These are phyloP conservation scores for Dicentrarchus labrax DNA, from an alignment of 2,113 vertebrate species.

Conservation along the genomic window DNA sequence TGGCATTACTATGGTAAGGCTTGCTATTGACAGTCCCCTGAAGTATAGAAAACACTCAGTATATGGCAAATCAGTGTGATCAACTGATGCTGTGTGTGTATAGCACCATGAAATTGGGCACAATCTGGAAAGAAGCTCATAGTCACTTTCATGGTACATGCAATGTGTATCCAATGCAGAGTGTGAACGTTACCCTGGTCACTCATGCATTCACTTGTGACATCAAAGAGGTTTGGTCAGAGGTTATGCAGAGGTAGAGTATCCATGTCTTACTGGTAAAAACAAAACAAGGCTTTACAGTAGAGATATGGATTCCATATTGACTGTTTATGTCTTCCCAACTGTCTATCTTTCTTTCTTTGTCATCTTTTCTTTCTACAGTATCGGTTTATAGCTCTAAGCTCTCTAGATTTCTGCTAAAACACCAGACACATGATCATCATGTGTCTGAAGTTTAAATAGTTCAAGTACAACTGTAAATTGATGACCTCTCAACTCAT, in stretches of 20 bases:
- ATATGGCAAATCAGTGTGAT: slow-evolving; percentile 74
- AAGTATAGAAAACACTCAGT: slow-evolving; percentile 42
- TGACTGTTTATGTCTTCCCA: background rate
- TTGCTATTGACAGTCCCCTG: slow-evolving; percentile 19
- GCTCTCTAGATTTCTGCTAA: background rate
- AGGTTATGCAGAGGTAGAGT: slow-evolving; percentile 68
- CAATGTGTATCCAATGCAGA: slow-evolving; percentile 75
- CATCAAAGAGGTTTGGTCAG: slow-evolving; percentile 70
- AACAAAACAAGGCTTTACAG: background rate
- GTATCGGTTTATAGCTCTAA: background rate
- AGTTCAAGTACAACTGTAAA: slow-evolving; percentile 23
- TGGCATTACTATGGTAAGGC: background rate
- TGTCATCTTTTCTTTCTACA: background rate
- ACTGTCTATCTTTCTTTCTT: background rate
- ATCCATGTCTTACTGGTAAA: slow-evolving; percentile 41
- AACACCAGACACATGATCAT: background rate
- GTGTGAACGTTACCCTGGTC: slow-evolving; percentile 77
- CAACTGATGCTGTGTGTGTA: slow-evolving; percentile 75
- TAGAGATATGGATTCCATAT: slow-evolving; percentile 3
- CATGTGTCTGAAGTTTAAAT: background rate
- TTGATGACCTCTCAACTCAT: slow-evolving; percentile 14
- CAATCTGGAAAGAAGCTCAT: slow-evolving; percentile 81
- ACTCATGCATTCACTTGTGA: slow-evolving; percentile 80
- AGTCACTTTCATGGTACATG: slow-evolving; percentile 81
- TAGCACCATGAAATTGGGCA: slow-evolving; percentile 82